Evolutionary conservation across 2,888 invertebrate species (phyloP).

Genomic region (Caenorhabditis wallacei): DNA sequence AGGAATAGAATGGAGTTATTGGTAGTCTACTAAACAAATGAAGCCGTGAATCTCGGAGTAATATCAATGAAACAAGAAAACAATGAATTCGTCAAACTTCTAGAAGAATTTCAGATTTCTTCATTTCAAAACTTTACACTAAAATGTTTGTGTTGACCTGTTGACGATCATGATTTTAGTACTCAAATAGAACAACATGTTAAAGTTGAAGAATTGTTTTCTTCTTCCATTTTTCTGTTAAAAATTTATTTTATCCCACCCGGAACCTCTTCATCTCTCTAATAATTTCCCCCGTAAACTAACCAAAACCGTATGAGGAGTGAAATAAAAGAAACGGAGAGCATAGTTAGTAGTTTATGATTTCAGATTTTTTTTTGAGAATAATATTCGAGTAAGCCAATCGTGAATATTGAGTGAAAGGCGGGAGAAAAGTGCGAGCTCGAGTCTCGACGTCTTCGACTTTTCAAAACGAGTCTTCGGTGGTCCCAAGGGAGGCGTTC

Average conservation of each 20-base stretch:
- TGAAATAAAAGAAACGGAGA: no score
- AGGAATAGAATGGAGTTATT: not conserved
- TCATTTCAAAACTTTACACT: not conserved
- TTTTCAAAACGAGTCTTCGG: not conserved
- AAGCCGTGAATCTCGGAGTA: no score
- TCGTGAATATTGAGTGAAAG: not conserved
- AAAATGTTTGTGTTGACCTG: not conserved
- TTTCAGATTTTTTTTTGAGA: no score
- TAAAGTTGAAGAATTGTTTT: no score
- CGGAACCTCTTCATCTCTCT: no score
- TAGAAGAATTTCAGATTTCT: not conserved
- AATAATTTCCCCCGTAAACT: no score
- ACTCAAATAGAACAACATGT: no score
- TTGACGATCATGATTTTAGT: not conserved
- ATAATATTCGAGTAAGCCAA: not conserved
- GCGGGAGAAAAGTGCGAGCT: not conserved
- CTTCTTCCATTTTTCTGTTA: no score
- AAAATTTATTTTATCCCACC: no score
- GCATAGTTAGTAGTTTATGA: no score
- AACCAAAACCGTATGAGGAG: no score
- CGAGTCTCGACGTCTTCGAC: not conserved
- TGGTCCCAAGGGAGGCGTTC: constrained; percentile 51
- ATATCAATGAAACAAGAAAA: not conserved
- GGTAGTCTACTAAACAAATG: no score
- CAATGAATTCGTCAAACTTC: not conserved